Percentiles rank a stretch among this genome's conserved stretches.
These are phyloP conservation scores for Parasteatoda tepidariorum DNA, from an alignment of 1,140 invertebrate species.

Conservation along the genomic window DNA sequence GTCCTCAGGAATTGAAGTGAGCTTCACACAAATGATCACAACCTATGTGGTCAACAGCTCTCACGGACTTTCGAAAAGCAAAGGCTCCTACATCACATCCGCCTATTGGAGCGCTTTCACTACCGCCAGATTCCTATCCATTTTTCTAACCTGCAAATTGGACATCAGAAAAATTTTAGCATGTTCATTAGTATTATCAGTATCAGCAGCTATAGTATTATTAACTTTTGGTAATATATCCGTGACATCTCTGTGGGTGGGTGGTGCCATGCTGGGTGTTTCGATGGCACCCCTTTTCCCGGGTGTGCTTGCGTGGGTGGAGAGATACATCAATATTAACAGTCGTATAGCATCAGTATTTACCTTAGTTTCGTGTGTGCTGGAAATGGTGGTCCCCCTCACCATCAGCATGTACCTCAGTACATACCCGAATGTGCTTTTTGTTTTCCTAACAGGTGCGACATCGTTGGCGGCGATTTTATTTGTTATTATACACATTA, in stretches of 20 bases:
- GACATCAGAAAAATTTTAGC: constrained; percentile 68
- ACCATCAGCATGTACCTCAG: constrained; percentile 67
- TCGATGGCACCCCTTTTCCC: constrained; percentile 72
- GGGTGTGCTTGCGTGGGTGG: constrained; percentile 70
- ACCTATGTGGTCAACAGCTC: constrained; percentile 68
- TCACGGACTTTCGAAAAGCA: constrained; percentile 66
- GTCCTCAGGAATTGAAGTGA: constrained; percentile 70
- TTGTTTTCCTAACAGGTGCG: constrained; percentile 67
- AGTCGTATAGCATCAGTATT: constrained; percentile 71
- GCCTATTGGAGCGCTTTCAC: constrained; percentile 72
- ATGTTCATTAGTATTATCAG: constrained; percentile 66
- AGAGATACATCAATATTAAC: constrained; percentile 70
- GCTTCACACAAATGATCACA: constrained; percentile 70
- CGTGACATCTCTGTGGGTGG: constrained; percentile 68
- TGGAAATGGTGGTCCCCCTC: constrained; percentile 70
- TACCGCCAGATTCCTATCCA: constrained; percentile 68
- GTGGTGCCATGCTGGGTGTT: constrained; percentile 69
- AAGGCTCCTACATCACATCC: constrained; percentile 69
- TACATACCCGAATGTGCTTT: constrained; percentile 61
- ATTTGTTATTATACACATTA: constrained; percentile 15
- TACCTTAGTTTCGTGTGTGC: constrained; percentile 69
- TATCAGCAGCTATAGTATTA: constrained; percentile 62
- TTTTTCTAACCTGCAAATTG: constrained; percentile 68
- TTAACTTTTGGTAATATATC: constrained; percentile 47
- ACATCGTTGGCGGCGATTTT: constrained; percentile 41